Evolutionary conservation across 1,140 invertebrate genomes (phyloP).

Genomic region (Sinonovacula constricta): DNA sequence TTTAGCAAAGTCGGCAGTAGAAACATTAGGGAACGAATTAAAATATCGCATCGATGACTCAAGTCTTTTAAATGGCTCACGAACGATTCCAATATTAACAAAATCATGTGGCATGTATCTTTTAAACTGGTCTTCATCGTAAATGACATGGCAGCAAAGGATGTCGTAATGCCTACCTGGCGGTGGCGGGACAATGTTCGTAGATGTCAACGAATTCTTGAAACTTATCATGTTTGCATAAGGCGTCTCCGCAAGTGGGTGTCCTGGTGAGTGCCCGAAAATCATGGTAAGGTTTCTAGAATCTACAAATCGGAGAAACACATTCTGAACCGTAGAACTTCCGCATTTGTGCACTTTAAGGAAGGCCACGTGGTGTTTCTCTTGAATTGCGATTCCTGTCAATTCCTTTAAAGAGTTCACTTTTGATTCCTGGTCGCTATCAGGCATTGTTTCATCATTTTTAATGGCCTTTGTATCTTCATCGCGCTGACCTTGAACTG

Average conservation of each 20-base stretch:
- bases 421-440: too few relatives aligned
- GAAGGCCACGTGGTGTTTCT: constrained; percentile 10
- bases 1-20: constrained; percentile 12
- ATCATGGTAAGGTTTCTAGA: constrained; percentile 79
- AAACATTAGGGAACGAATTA: constrained; percentile 7
- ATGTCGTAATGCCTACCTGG: constrained; percentile 52
- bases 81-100: constrained; percentile 52
- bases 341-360: constrained; percentile 78
- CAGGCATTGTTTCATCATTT: too few relatives aligned
- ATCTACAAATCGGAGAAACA: constrained; percentile 79
- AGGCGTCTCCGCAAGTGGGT: background rate
- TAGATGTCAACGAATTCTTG: background rate
- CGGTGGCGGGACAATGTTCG: constrained; percentile 23
- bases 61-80: constrained; percentile 54
- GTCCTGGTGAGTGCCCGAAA: constrained; percentile 63
- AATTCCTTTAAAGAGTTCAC: too few relatives aligned
- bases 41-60: constrained; percentile 57
- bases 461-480: too few relatives aligned
- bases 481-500: too few relatives aligned
- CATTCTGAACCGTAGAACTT: constrained; percentile 79
- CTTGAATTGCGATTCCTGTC: too few relatives aligned
- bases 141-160: constrained; percentile 58
- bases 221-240: constrained; percentile 42
- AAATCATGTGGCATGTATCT: constrained; percentile 54
- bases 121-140: constrained; percentile 31